phyloP scores from a whole-genome alignment of 2,888 invertebrate genomes.

The Drosophila incognita region DNA sequence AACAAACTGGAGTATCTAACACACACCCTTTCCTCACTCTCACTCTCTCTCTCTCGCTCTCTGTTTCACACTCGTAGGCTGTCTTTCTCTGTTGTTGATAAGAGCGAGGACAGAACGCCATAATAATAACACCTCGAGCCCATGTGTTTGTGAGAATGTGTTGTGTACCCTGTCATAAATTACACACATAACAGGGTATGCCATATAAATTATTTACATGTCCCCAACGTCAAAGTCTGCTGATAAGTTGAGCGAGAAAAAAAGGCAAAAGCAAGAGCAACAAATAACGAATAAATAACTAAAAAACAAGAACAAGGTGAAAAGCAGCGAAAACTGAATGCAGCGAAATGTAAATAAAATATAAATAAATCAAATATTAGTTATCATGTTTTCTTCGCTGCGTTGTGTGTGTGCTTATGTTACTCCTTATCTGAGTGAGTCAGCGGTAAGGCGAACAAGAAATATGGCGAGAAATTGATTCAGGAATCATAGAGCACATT shows the following conservation, averaged over 20 bases:
- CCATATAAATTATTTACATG: slow-evolving; percentile 78
- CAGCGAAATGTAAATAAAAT: slow-evolving; percentile 59
- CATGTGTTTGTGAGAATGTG: slow-evolving; percentile 19
- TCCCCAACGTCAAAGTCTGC: slow-evolving; percentile 75
- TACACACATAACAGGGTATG: slow-evolving; percentile 73
- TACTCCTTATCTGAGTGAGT: slow-evolving; percentile 28
- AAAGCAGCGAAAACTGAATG: slow-evolving; percentile 37
- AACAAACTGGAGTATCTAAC: slow-evolving; percentile 2
- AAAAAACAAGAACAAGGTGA: slow-evolving; percentile 40
- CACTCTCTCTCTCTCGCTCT: not conserved
- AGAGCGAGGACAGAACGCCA: slow-evolving; percentile 41
- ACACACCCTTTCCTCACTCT: not conserved
- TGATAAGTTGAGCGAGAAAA: slow-evolving; percentile 57
- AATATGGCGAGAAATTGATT: slow-evolving; percentile 20
- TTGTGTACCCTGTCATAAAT: slow-evolving; percentile 71
- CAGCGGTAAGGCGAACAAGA: slow-evolving; percentile 28
- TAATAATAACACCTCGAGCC: slow-evolving; percentile 68
- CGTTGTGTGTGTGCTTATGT: slow-evolving; percentile 15
- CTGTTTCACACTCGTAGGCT: not conserved
- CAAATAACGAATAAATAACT: slow-evolving; percentile 33
- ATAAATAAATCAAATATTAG: slow-evolving; percentile 76
- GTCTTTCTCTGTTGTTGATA: slow-evolving; percentile 52
- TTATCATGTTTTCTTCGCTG: slow-evolving; percentile 41
- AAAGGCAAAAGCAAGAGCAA: slow-evolving; percentile 27
- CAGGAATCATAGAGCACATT: not conserved